Evolutionary conservation across 2,113 vertebrate species (phyloP).

Genomic region (Rhadina sibilatrix): DNA sequence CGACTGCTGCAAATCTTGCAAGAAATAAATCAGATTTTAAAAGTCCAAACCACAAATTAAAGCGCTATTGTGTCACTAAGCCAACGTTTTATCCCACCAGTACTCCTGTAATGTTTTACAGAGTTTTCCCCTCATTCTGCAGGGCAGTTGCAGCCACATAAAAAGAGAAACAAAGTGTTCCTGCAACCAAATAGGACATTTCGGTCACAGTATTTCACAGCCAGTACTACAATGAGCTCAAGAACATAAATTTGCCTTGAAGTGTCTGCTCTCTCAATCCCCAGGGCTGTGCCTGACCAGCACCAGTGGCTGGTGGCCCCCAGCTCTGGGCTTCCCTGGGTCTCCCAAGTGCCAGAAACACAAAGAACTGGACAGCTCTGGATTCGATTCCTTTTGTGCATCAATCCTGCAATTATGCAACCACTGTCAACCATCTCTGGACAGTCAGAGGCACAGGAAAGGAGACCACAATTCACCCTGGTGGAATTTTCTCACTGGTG

Average conservation of each 20-base stretch:
- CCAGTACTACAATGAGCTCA: neutral
- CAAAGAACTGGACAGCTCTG: neutral
- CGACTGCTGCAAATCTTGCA: neutral
- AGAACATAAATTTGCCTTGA: neutral
- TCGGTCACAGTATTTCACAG: neutral
- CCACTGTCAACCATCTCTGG: neutral
- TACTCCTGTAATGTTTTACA: neutral
- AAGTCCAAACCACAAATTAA: neutral
- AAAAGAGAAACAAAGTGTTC: neutral
- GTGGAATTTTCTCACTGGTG: neutral
- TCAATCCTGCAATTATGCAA: neutral
- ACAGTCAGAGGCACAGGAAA: neutral
- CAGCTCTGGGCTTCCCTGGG: neutral
- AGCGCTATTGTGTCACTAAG: neutral
- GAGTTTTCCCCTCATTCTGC: neutral
- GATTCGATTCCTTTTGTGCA: neutral
- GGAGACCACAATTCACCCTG: neutral
- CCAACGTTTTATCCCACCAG: neutral
- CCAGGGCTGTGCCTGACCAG: neutral
- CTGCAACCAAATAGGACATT: neutral
- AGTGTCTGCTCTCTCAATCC: neutral
- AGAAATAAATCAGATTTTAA: neutral
- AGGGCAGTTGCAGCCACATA: neutral
- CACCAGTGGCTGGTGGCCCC: accelerated
- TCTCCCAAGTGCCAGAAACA: neutral